phyloP scores from a whole-genome alignment of 2,888 invertebrate genomes.

The Lysandra coridon region DNA sequence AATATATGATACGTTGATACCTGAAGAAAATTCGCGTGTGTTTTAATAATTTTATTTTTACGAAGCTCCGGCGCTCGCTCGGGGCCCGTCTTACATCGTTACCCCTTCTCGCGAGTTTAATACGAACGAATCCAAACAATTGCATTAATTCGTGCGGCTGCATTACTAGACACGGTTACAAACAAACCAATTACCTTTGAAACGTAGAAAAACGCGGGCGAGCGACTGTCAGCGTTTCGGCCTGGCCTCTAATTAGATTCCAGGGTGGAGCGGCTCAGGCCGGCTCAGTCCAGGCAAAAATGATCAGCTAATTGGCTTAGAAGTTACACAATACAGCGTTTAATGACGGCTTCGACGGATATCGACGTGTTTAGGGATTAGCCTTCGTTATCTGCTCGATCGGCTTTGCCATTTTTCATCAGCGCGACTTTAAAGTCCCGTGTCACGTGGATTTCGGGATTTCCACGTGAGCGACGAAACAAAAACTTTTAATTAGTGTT shows the following conservation, averaged over 20 bases:
- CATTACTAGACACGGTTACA: constrained; percentile 47
- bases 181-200: constrained; percentile 68
- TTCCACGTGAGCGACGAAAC: neutral
- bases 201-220: constrained; percentile 60
- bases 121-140: constrained; percentile 64
- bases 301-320: constrained; percentile 79
- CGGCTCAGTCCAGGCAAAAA: constrained; percentile 76
- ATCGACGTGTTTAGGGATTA: constrained; percentile 43
- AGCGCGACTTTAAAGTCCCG: neutral
- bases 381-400: constrained; percentile 37
- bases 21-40: neutral
- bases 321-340: constrained; percentile 65
- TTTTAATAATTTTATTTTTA: constrained; percentile 15
- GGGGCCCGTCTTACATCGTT: constrained; percentile 65
- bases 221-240: constrained; percentile 75
- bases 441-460: neutral
- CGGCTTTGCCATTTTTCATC: constrained; percentile 25
- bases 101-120: constrained; percentile 37
- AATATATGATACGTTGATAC: neutral
- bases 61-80: constrained; percentile 6
- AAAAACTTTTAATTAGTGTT: neutral
- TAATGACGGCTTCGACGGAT: constrained; percentile 62
- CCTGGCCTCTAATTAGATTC: constrained; percentile 78
- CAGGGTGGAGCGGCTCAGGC: constrained; percentile 75
- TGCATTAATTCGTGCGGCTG: constrained; percentile 73